Conservation (phyloP, 2,797 vertebrate genomes). For the Rhabdophis nuchalis region DNA sequence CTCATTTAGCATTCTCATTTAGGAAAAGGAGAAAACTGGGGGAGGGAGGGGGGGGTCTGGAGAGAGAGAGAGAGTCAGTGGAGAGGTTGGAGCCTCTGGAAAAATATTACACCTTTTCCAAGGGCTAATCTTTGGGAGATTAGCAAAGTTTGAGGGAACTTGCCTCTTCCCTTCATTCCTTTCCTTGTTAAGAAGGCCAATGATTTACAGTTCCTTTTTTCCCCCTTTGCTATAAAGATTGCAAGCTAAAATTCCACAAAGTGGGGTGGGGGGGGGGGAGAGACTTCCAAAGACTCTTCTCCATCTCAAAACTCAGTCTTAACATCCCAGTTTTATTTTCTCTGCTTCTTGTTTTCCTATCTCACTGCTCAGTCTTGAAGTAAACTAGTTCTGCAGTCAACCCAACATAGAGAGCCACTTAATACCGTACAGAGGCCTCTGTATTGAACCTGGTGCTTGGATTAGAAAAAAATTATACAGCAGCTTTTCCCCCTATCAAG, state of each 20-base stretch:
- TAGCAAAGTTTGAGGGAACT: slow-evolving; percentile 39
- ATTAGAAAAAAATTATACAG: neutral
- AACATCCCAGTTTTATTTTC: neutral
- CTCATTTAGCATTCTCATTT: slow-evolving; percentile 78
- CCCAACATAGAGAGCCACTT: neutral
- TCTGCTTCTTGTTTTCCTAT: neutral
- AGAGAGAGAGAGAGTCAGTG: too few relatives aligned
- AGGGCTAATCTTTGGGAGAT: slow-evolving; percentile 40
- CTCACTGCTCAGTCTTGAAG: neutral
- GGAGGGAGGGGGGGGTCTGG: too few relatives aligned
- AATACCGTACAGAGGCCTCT: neutral
- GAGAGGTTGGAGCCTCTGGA: slow-evolving; percentile 42
- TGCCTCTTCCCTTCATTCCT: slow-evolving; percentile 11
- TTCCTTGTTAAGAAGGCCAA: neutral
- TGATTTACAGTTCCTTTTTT: neutral
- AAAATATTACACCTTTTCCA: slow-evolving; percentile 55
- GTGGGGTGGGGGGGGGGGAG: rapidly evolving
- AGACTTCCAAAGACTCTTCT: neutral
- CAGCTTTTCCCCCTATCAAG: neutral
- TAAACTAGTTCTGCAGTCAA: neutral
- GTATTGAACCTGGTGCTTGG: neutral
- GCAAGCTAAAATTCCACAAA: neutral
- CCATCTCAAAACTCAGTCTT: neutral
- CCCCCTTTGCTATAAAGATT: neutral
- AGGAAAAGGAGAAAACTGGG: slow-evolving; percentile 68